Evolutionary conservation across 2,888 invertebrate genomes (phyloP), one percentile per base, ranked within the genome.

Genomic region (Thymelicus lineola): DNA sequence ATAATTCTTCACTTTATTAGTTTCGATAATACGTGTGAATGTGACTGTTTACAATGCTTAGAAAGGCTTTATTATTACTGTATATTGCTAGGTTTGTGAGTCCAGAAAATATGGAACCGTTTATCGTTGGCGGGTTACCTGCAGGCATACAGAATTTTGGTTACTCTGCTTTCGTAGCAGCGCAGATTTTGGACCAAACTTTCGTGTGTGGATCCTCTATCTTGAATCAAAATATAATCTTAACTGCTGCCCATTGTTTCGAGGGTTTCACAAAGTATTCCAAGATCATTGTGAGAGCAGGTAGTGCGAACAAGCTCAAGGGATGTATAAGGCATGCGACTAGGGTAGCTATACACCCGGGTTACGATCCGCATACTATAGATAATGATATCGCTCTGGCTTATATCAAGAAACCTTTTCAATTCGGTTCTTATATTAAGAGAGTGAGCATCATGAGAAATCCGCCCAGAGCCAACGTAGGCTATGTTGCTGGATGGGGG

Each of bases 241-340:
- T 85, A 6, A 79, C 84, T 2, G 85, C 84, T 0, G 84, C 77
- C 0, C 85, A 85, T 67, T 85, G 85, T 50, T 65, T 83, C 0
- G 75, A 76, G 0, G 71, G 60, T 0, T 78, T 78, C 46, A 64
- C 3, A 0, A 63, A 0, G 6, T 15, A 28, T 3, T 72, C 67
- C 1, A 9, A 46, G 17, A 28, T 71, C 1, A 38, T 76, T 7
- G 42, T 73, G 0, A 74, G 50, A 12, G 75, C 77, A 3, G 83
- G 84, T 0, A 73, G 73, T 66, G 75, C 74, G 3, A 57, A 76
- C 20, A 78, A 70, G 55, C 14, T 57, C 0, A 50, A 35, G 17
- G 80, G 78, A 0, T 1, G 35, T 0, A 58, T 20, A 7, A 58
- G 63, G 7, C n/a, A 36, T 3, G 68, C 57, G 0, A 6, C 7